These are phyloP conservation scores for Metalampra italica DNA, from an alignment of 2,888 invertebrate species.

Conservation along the genomic window DNA sequence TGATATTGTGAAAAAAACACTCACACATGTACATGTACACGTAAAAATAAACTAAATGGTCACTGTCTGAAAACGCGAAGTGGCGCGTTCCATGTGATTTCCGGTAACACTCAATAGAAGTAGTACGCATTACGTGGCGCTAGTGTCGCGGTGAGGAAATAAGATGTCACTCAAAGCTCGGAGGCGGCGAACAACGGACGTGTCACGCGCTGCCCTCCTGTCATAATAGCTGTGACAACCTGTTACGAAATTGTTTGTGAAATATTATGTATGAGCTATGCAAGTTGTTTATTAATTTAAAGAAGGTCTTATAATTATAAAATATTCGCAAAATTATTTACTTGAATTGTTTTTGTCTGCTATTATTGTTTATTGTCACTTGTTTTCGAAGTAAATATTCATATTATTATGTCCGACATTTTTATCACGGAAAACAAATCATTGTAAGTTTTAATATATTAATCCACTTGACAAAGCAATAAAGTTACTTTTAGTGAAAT, in stretches of 20 bases:
- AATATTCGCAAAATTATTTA: no score
- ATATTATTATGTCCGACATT: no score
- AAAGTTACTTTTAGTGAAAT: no score
- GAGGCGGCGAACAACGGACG: constrained; percentile 42
- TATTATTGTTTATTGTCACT: no score
- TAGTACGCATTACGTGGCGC: constrained; percentile 27
- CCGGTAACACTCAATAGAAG: constrained; percentile 37
- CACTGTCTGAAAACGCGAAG: constrained; percentile 27
- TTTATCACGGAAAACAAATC: no score
- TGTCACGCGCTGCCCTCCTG: constrained; percentile 13
- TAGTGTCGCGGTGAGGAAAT: constrained; percentile 52
- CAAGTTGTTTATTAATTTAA: background rate
- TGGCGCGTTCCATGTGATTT: constrained; percentile 36
- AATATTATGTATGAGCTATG: background rate
- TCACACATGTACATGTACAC: no score
- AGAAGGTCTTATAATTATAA: no score
- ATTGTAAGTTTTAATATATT: no score
- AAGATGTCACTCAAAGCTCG: constrained; percentile 59
- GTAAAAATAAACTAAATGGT: constrained; percentile 2
- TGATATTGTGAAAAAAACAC: background rate
- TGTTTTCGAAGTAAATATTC: no score
- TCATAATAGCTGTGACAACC: constrained; percentile 10
- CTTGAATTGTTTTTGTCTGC: no score
- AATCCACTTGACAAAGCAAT: no score
- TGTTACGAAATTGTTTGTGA: background rate